Evolutionary conservation across 2,113 vertebrate species (phyloP).

Genomic region (Beaufortia kweichowensis): DNA sequence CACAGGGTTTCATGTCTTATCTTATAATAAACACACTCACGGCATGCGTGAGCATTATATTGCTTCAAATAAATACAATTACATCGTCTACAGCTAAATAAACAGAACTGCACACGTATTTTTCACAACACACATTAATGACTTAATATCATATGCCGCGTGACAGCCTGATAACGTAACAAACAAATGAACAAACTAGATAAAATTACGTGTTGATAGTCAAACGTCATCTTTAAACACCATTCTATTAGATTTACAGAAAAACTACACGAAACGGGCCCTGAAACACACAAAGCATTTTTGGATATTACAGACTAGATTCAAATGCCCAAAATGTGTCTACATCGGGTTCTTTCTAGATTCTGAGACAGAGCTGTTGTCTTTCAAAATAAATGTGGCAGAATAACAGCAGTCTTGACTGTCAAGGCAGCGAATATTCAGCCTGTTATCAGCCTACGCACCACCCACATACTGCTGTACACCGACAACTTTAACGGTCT

Average conservation of each 20-base stretch:
- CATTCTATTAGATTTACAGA: neutral
- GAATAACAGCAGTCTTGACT: neutral
- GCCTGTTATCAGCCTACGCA: conserved; percentile 34
- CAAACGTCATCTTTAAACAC: neutral
- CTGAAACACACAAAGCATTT: neutral
- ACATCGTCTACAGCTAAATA: no score
- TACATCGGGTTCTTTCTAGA: neutral
- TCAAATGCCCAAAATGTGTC: neutral
- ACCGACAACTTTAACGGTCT: neutral
- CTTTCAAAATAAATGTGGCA: neutral
- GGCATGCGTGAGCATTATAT: no score
- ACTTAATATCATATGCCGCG: no score
- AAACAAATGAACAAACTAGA: neutral
- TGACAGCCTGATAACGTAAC: no score
- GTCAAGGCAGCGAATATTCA: conserved; percentile 23
- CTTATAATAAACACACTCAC: no score
- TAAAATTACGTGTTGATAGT: no score
- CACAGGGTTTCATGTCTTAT: no score
- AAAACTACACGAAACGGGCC: conserved; percentile 7
- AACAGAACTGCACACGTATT: no score
- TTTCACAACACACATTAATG: no score
- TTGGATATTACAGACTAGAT: neutral
- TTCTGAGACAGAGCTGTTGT: neutral
- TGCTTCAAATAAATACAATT: no score
- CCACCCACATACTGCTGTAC: conserved; percentile 21